Conservation (phyloP, 1,140 invertebrate genomes). For the Leucophenga varia region DNA sequence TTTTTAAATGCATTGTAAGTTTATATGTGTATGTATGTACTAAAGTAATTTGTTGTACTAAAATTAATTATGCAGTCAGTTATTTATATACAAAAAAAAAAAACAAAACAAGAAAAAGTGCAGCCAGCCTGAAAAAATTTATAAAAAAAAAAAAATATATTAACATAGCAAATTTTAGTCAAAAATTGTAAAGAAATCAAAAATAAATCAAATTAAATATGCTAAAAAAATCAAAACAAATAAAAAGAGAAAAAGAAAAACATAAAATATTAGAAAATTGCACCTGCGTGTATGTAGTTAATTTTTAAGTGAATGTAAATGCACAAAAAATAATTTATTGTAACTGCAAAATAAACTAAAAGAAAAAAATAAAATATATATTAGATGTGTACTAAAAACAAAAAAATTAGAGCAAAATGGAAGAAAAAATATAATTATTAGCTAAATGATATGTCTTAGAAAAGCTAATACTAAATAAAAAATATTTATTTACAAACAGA, state of each 20-base stretch:
- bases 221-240: slow-evolving; percentile 29
- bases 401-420: too few relatives aligned
- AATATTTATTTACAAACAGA: too few relatives aligned
- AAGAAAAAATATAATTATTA: too few relatives aligned
- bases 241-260: slow-evolving; percentile 24
- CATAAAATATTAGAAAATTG: slow-evolving; percentile 11
- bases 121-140: too few relatives aligned
- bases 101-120: background rate
- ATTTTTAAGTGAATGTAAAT: background rate
- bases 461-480: too few relatives aligned
- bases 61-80: background rate
- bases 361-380: too few relatives aligned
- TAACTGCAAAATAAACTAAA: slow-evolving; percentile 7
- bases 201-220: slow-evolving; percentile 32
- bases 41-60: background rate
- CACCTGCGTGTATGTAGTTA: background rate
- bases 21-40: background rate
- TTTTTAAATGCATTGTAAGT: too few relatives aligned
- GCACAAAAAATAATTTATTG: background rate
- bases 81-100: background rate
- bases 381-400: too few relatives aligned
- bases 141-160: too few relatives aligned
- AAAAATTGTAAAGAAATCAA: too few relatives aligned
- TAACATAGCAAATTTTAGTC: too few relatives aligned
- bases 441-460: too few relatives aligned